A percentile compares a stretch with the other conserved stretches of the same genome.
These are phyloP conservation scores for Sinotaia quadrata DNA, from an alignment of 2,888 invertebrate genomes.

Conservation along the genomic window DNA sequence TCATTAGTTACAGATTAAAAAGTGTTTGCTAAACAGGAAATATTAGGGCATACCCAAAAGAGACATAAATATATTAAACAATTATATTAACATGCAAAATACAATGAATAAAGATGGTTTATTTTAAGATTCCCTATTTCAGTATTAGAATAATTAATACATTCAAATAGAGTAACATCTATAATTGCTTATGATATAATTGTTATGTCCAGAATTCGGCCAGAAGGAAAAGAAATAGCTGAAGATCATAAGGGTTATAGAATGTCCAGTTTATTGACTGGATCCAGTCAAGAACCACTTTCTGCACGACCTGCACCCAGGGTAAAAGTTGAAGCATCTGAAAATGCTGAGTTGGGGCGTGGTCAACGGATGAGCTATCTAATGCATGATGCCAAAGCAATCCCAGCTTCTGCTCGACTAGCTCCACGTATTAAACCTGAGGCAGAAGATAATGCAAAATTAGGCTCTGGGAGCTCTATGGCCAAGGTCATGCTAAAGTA, in stretches of 20 bases:
- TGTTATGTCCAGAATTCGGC: slow-evolving; percentile 48
- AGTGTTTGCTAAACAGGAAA: too few relatives aligned
- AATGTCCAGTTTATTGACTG: slow-evolving; percentile 29
- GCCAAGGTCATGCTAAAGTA: slow-evolving; percentile 52
- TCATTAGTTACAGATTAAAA: too few relatives aligned
- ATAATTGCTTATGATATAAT: neutral
- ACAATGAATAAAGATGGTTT: too few relatives aligned
- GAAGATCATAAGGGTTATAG: slow-evolving; percentile 49
- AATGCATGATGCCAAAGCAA: slow-evolving; percentile 52
- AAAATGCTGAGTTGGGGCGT: slow-evolving; percentile 52
- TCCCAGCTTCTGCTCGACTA: slow-evolving; percentile 51
- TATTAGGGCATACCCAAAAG: too few relatives aligned
- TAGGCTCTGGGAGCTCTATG: slow-evolving; percentile 54
- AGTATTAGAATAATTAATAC: too few relatives aligned
- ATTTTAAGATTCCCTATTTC: too few relatives aligned
- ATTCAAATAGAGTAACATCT: too few relatives aligned
- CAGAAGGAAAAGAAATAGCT: slow-evolving; percentile 62
- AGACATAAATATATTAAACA: too few relatives aligned
- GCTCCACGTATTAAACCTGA: slow-evolving; percentile 57
- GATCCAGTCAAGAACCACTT: slow-evolving; percentile 27
- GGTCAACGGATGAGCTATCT: slow-evolving; percentile 57
- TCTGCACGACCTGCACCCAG: slow-evolving; percentile 39
- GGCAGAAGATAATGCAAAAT: slow-evolving; percentile 49
- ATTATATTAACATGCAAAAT: too few relatives aligned
- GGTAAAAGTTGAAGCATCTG: slow-evolving; percentile 55